Conservation (phyloP, 92 coral and sea anemone genomes). For the Isaurus tuberculatus region DNA sequence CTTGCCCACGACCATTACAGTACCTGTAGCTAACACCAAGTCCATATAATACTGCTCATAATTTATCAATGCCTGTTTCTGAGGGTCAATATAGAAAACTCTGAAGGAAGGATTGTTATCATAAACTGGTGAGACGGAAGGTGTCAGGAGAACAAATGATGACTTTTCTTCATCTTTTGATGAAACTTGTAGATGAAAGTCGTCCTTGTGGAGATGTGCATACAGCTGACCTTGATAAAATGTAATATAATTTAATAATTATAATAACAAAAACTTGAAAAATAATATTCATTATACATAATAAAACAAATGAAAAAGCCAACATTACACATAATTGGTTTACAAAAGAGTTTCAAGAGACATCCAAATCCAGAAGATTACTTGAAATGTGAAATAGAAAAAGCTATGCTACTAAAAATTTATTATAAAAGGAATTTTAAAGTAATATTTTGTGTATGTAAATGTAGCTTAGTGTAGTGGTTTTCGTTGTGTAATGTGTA, state of each 20-base stretch:
- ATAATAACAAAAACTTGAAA: neutral
- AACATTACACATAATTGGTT: too few species aligned
- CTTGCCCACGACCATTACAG: neutral
- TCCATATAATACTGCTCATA: constrained; percentile 89
- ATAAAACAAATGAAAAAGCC: too few species aligned
- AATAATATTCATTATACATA: too few species aligned
- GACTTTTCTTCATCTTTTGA: constrained; percentile 22
- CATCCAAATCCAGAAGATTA: too few species aligned
- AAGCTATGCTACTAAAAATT: too few species aligned
- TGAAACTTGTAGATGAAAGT: constrained; percentile 74
- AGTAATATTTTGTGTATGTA: too few species aligned
- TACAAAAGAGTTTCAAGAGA: too few species aligned
- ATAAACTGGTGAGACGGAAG: constrained; percentile 85
- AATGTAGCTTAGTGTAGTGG: too few species aligned
- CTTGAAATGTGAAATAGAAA: too few species aligned
- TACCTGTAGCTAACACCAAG: constrained; percentile 95
- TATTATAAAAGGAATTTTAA: too few species aligned
- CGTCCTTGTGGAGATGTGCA: constrained; percentile 89
- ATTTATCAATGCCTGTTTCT: constrained; percentile 67
- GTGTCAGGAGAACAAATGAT: constrained; percentile 58
- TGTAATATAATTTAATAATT: too few species aligned
- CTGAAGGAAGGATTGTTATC: constrained; percentile 80
- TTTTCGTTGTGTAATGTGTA: too few species aligned
- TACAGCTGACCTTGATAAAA: constrained; percentile 77
- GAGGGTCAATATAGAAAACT: neutral